These are phyloP conservation scores for Norana najaformis DNA, from an alignment of 2,888 invertebrate genomes.

Conservation along the genomic window DNA sequence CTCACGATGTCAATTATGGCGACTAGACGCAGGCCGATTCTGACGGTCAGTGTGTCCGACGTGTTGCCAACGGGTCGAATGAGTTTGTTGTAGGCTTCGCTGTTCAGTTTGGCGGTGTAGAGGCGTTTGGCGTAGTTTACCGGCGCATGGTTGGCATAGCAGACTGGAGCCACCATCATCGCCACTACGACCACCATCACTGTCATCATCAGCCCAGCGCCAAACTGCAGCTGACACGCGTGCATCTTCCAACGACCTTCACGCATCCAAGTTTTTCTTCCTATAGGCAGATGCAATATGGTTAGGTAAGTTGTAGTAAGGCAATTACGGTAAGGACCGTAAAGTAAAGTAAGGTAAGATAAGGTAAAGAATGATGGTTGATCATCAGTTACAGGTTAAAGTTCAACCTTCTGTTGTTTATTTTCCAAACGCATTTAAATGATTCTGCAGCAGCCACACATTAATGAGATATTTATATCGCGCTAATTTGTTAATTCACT, in stretches of 20 bases:
- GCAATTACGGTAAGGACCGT: no score
- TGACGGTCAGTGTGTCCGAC: slow-evolving; percentile 89
- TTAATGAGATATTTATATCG: no score
- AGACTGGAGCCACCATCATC: background rate
- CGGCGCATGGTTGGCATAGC: background rate
- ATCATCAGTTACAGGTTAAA: no score
- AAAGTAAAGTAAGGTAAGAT: no score
- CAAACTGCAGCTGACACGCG: background rate
- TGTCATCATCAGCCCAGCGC: background rate
- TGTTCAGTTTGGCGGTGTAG: slow-evolving; percentile 89
- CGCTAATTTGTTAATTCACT: no score
- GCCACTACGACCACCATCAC: background rate
- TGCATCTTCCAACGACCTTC: background rate
- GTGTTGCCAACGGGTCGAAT: slow-evolving; percentile 93
- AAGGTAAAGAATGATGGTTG: no score
- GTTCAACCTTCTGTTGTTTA: no score
- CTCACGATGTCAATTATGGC: slow-evolving; percentile 45
- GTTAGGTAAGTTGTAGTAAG: no score
- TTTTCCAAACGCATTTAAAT: no score
- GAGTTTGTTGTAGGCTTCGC: slow-evolving; percentile 84
- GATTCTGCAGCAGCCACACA: no score
- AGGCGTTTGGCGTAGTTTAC: slow-evolving; percentile 80
- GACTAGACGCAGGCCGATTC: slow-evolving; percentile 76
- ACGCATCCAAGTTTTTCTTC: background rate
- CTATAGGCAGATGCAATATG: background rate